Percentiles rank a stretch among this genome's conserved stretches.
Evolutionary conservation across 2,797 vertebrate genomes (phyloP).

Genomic region (Perodicticus potto): DNA sequence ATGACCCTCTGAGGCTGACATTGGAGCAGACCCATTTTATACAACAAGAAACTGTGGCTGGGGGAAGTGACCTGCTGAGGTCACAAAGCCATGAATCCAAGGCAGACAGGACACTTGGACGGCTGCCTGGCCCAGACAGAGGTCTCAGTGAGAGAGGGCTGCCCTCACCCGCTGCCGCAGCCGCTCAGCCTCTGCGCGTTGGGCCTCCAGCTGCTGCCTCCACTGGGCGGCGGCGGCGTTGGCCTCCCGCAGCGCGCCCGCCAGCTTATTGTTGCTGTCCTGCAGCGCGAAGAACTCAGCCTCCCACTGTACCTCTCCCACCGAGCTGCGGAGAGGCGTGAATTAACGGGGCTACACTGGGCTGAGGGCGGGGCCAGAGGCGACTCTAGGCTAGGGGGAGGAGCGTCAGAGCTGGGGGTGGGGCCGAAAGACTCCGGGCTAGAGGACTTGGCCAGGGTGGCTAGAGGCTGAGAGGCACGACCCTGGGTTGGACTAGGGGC

Average conservation of each 20-base stretch:
- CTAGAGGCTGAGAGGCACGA: too few relatives aligned
- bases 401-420: not conserved
- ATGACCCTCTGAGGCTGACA: not conserved
- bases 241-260: slow-evolving; percentile 94
- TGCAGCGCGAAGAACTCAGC: slow-evolving; percentile 96
- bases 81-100: not conserved
- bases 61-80: not conserved
- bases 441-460: not conserved
- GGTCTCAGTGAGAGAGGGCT: accelerated
- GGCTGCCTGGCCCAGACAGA: not conserved
- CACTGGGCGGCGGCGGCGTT: slow-evolving; percentile 94
- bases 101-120: not conserved
- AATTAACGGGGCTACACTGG: accelerated
- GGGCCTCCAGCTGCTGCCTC: slow-evolving; percentile 95
- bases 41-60: not conserved
- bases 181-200: slow-evolving; percentile 94
- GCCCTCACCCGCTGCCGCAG: slow-evolving; percentile 92
- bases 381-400: too few relatives aligned
- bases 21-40: not conserved
- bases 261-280: slow-evolving; percentile 96
- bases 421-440: too few relatives aligned
- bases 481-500: accelerated
- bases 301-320: slow-evolving; percentile 96
- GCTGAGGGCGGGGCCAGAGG: not conserved
- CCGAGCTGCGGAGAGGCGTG: slow-evolving; percentile 88